phyloP scores from a whole-genome alignment of 2,797 vertebrate species.

The Sebastes diaconus region DNA sequence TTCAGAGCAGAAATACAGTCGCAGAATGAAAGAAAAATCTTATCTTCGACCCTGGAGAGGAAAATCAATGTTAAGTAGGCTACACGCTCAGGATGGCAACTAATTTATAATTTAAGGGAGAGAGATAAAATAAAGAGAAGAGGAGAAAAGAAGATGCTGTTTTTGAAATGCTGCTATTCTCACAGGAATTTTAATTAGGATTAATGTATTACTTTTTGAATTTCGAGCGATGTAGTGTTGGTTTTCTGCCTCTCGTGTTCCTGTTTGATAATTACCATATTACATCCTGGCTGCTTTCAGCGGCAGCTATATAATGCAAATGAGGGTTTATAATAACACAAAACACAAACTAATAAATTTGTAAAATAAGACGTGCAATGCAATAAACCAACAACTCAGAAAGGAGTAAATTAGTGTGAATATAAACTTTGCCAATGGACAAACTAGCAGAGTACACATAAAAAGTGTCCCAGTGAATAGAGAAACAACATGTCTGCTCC shows the following conservation, averaged over 20 bases:
- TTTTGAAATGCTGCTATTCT: slow-evolving; percentile 46
- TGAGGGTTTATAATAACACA: slow-evolving; percentile 57
- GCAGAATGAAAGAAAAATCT: slow-evolving; percentile 1
- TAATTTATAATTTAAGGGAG: slow-evolving; percentile 42
- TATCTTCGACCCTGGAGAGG: slow-evolving; percentile 22
- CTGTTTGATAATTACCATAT: slow-evolving; percentile 64
- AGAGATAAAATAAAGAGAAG: slow-evolving; percentile 33
- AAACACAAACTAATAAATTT: slow-evolving; percentile 55
- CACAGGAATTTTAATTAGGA: slow-evolving; percentile 69
- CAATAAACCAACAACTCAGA: slow-evolving; percentile 32
- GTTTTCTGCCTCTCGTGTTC: slow-evolving; percentile 49
- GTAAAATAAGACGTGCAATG: slow-evolving; percentile 41
- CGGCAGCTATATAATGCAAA: slow-evolving; percentile 71
- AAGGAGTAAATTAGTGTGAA: background rate
- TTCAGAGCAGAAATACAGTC: slow-evolving; percentile 6
- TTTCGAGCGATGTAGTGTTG: slow-evolving; percentile 53
- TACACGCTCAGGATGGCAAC: slow-evolving; percentile 28
- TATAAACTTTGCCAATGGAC: slow-evolving; percentile 17
- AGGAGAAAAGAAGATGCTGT: background rate
- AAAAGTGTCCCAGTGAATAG: slow-evolving; percentile 4
- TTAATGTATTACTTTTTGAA: slow-evolving; percentile 65
- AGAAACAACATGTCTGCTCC: slow-evolving; percentile 18
- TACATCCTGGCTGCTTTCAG: slow-evolving; percentile 55
- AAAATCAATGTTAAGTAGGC: slow-evolving; percentile 47
- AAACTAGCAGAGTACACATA: background rate